Evolutionary conservation across 2,888 invertebrate species (phyloP).

Genomic region (Acleris sparsana): DNA sequence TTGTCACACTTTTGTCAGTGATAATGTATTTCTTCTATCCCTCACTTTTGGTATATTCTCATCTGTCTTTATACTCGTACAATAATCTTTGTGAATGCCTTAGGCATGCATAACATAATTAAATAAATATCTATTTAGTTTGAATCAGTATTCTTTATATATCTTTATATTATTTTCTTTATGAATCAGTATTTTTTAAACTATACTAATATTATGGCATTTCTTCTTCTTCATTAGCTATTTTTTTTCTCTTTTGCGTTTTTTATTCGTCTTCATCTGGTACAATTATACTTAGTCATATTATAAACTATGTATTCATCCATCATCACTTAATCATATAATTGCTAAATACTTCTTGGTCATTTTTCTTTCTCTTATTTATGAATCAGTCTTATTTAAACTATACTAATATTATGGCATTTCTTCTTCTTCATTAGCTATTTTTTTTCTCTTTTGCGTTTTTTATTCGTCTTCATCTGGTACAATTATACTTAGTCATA

Average conservation of each 20-base stretch:
- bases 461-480: background rate
- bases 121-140: no score
- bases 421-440: background rate
- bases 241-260: background rate
- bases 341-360: background rate
- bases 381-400: slow-evolving; percentile 1
- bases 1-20: no score
- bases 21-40: no score
- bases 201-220: background rate
- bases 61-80: no score
- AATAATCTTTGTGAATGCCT: no score
- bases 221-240: background rate
- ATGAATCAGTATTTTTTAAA: background rate
- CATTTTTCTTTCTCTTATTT: no score
- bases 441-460: background rate
- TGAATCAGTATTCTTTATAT: no score
- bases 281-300: background rate
- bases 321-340: background rate
- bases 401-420: background rate
- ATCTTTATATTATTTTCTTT: no score
- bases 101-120: no score
- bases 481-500: background rate
- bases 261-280: background rate
- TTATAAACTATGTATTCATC: background rate
- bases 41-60: no score